phyloP scores from a whole-genome alignment of 2,113 vertebrate genomes.

The Podarcis muralis region DNA sequence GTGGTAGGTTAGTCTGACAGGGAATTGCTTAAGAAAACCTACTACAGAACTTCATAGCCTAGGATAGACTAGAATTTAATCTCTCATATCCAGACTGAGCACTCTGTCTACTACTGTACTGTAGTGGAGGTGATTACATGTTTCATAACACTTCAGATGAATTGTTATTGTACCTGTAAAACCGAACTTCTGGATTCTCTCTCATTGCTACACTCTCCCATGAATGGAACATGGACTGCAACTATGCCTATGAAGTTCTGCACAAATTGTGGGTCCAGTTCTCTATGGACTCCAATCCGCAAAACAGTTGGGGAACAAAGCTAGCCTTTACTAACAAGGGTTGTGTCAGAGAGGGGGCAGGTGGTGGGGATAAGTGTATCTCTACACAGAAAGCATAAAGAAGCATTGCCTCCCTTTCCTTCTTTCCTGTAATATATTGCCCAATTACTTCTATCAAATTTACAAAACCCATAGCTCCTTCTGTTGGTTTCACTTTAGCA shows the following conservation, averaged over 20 bases:
- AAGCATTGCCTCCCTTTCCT: background rate
- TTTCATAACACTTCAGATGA: background rate
- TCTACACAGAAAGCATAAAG: background rate
- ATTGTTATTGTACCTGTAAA: background rate
- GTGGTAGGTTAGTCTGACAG: background rate
- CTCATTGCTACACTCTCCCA: background rate
- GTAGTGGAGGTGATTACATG: no score
- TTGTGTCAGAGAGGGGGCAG: background rate
- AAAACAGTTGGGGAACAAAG: background rate
- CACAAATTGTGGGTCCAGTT: background rate
- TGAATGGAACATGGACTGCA: background rate
- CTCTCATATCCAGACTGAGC: background rate
- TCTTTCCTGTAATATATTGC: background rate
- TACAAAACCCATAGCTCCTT: no score
- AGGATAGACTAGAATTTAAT: background rate
- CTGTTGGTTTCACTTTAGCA: background rate
- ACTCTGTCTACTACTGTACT: background rate
- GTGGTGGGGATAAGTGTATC: background rate
- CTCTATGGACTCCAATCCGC: background rate
- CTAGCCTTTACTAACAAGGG: no score
- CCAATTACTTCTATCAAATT: background rate
- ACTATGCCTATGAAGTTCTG: background rate
- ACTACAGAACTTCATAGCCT: background rate
- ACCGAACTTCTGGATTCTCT: background rate
- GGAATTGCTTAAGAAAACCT: background rate